phyloP scores from a whole-genome alignment of 2,797 vertebrate species.

The Dromococcyx pavoninus region DNA sequence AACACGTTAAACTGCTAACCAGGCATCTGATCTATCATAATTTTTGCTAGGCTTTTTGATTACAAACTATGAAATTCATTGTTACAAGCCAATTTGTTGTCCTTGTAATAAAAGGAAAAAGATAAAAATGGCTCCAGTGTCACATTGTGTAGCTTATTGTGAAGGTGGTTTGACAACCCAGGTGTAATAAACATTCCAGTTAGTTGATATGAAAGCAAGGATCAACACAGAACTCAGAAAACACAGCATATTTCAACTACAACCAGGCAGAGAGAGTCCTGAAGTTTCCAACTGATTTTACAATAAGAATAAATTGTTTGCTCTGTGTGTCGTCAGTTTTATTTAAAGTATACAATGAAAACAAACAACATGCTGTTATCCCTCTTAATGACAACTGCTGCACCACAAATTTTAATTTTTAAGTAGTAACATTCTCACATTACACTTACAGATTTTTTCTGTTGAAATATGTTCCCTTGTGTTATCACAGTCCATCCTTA shows the following conservation, averaged over 20 bases:
- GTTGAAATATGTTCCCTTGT: slow-evolving; percentile 60
- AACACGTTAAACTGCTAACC: not conserved
- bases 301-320: slow-evolving; percentile 1
- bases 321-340: not conserved
- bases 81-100: slow-evolving; percentile 18
- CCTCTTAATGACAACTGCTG: not conserved
- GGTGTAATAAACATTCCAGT: slow-evolving; percentile 7
- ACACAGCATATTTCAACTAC: slow-evolving; percentile 36
- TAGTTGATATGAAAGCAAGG: not conserved
- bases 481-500: slow-evolving; percentile 28
- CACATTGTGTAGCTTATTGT: not conserved
- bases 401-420: not conserved
- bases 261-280: not conserved
- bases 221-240: slow-evolving; percentile 1
- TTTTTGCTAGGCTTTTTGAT: not conserved
- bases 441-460: not conserved
- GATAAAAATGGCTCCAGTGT: not conserved
- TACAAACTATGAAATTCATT: not conserved
- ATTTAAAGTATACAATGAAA: slow-evolving; percentile 42
- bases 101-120: slow-evolving; percentile 30
- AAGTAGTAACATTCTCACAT: slow-evolving; percentile 15
- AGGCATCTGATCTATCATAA: not conserved
- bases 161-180: not conserved
- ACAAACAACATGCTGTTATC: slow-evolving; percentile 4
- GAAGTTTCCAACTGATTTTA: not conserved